phyloP scores from a whole-genome alignment of 1,140 invertebrate species.

The Drosophila takahashii region DNA sequence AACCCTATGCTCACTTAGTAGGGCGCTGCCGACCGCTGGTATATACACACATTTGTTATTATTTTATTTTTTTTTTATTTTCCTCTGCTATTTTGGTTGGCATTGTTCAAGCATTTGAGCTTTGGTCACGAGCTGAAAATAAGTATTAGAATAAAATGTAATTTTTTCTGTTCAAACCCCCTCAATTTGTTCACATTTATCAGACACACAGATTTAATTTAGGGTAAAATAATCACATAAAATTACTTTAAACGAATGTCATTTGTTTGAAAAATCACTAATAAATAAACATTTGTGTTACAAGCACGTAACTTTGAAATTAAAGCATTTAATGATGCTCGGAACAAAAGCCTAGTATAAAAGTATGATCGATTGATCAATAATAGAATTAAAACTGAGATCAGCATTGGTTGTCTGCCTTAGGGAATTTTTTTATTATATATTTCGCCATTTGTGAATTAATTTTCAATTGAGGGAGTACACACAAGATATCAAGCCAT shows the following conservation, averaged over 20 bases:
- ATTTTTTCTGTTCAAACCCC: not conserved
- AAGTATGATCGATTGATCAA: not conserved
- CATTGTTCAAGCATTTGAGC: slow-evolving; percentile 14
- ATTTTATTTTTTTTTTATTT: slow-evolving; percentile 9
- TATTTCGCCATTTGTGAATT: not conserved
- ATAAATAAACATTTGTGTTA: not conserved
- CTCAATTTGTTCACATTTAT: slow-evolving; percentile 6
- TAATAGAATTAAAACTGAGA: not conserved
- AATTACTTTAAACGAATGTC: not conserved
- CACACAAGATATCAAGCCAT: not conserved
- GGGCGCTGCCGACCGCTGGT: too few relatives aligned
- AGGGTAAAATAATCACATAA: not conserved
- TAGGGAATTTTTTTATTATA: too few relatives aligned
- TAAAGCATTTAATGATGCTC: not conserved
- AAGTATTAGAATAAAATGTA: slow-evolving; percentile 14
- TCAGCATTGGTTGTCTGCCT: not conserved
- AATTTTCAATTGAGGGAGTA: not conserved
- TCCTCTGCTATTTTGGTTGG: slow-evolving; percentile 1
- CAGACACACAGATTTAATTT: slow-evolving; percentile 11
- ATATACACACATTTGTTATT: slow-evolving; percentile 1
- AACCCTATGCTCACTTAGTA: too few relatives aligned
- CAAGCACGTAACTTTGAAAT: not conserved
- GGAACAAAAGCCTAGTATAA: not conserved
- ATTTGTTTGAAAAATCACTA: not conserved
- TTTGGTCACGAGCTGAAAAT: slow-evolving; percentile 16